phyloP scores from a whole-genome alignment of 1,140 invertebrate species.

The Pseudomyrmex flavicornis region DNA sequence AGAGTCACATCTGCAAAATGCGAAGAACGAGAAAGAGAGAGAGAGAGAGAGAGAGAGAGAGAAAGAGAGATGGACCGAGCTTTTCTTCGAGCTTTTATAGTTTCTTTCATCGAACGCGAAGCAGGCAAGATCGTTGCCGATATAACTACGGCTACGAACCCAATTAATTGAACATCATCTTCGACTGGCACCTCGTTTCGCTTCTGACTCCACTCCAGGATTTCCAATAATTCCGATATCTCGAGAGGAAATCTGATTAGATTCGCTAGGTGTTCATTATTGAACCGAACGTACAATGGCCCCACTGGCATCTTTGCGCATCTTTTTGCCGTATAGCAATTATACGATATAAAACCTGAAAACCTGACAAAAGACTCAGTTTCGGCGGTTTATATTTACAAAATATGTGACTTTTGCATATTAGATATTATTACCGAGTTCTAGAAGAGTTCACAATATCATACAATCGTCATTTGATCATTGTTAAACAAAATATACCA shows the following conservation, averaged over 20 bases:
- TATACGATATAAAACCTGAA: conserved; percentile 4
- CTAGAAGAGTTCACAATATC: too few species aligned
- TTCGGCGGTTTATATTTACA: neutral
- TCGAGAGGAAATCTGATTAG: conserved; percentile 57
- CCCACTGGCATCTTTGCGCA: neutral
- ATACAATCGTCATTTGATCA: neutral
- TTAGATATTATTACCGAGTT: neutral
- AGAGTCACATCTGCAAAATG: conserved; percentile 5
- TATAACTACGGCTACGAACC: conserved; percentile 27
- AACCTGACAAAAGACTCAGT: neutral
- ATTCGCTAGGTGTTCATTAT: conserved; percentile 20
- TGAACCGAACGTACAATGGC: neutral
- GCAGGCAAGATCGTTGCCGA: conserved; percentile 1
- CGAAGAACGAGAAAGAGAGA: neutral
- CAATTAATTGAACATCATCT: conserved; percentile 67
- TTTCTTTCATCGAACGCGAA: neutral
- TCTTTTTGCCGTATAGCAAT: neutral
- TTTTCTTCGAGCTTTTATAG: neutral
- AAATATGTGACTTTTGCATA: conserved; percentile 1
- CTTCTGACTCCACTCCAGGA: conserved; percentile 50
- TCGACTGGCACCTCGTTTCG: conserved; percentile 37
- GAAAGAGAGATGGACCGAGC: neutral
- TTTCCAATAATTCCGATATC: conserved; percentile 76
- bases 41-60: too few species aligned
- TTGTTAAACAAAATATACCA: neutral